Evolutionary conservation across 2,888 invertebrate species (phyloP).

Genomic region (Amphimallon solstitiale): DNA sequence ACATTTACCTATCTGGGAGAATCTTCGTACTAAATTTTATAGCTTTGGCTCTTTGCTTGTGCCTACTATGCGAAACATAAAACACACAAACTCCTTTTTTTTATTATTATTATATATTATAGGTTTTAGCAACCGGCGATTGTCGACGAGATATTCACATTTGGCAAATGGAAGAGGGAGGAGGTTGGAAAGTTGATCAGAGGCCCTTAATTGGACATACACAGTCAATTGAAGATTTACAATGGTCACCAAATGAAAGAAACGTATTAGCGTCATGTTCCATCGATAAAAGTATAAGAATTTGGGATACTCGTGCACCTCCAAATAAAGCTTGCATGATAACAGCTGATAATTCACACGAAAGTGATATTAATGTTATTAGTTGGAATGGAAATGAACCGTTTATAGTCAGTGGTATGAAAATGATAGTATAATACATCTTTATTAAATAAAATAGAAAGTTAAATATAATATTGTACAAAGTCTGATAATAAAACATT

Average conservation of each 20-base stretch:
- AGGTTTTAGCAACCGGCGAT: slow-evolving; percentile 93
- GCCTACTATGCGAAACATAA: too few relatives aligned
- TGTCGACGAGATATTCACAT: slow-evolving; percentile 92
- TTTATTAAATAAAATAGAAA: background rate
- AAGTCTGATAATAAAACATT: slow-evolving; percentile 37
- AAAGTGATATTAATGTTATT: slow-evolving; percentile 95
- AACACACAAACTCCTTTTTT: background rate
- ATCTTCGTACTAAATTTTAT: too few relatives aligned
- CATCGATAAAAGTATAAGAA: slow-evolving; percentile 87
- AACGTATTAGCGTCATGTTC: slow-evolving; percentile 91
- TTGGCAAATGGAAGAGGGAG: slow-evolving; percentile 85
- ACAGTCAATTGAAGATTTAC: slow-evolving; percentile 95
- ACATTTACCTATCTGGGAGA: too few relatives aligned
- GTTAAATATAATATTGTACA: background rate
- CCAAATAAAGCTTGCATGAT: slow-evolving; percentile 93
- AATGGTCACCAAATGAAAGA: slow-evolving; percentile 97
- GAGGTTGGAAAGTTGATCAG: slow-evolving; percentile 90
- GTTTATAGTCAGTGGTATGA: slow-evolving; percentile 82
- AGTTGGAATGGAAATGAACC: slow-evolving; percentile 95
- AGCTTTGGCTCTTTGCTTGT: too few relatives aligned
- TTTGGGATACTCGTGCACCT: slow-evolving; percentile 94
- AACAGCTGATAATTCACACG: slow-evolving; percentile 85
- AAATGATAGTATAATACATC: background rate
- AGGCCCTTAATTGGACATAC: slow-evolving; percentile 88
- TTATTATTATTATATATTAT: slow-evolving; percentile 37